A percentile compares a stretch with the other conserved stretches of the same genome.
These are phyloP conservation scores for Zoanthus solanderi DNA, from an alignment of 92 coral and sea anemone species.

Conservation along the genomic window DNA sequence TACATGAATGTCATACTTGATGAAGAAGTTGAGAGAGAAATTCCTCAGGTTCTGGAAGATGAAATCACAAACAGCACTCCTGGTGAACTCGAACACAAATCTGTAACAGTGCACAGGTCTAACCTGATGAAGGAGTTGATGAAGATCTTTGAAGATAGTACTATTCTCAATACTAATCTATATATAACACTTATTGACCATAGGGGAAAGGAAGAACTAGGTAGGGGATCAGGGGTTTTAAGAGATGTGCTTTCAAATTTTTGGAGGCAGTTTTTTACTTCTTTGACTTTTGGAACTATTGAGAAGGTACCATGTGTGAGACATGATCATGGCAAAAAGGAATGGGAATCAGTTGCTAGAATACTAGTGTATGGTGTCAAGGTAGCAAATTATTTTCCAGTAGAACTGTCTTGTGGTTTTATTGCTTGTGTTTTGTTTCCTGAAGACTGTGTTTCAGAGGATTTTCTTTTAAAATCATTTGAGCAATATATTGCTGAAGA, in stretches of 20 bases:
- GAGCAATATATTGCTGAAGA: slow-evolving; percentile 46
- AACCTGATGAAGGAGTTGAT: slow-evolving; percentile 44
- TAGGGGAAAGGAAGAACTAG: slow-evolving; percentile 49
- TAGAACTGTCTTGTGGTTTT: slow-evolving; percentile 47
- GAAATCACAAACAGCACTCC: slow-evolving; percentile 9
- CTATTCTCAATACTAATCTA: slow-evolving; percentile 33
- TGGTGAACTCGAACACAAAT: slow-evolving; percentile 19
- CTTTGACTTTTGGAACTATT: slow-evolving; percentile 43
- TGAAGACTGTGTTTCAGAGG: slow-evolving; percentile 48
- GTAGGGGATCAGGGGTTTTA: slow-evolving; percentile 48
- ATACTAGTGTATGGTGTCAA: slow-evolving; percentile 50
- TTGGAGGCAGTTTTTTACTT: slow-evolving; percentile 53
- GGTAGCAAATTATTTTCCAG: slow-evolving; percentile 38
- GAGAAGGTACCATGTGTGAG: slow-evolving; percentile 50
- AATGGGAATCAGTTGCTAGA: slow-evolving; percentile 55
- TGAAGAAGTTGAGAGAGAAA: slow-evolving; percentile 4
- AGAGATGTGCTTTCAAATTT: slow-evolving; percentile 44
- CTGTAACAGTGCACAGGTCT: slow-evolving; percentile 45
- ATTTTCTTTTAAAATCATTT: slow-evolving; percentile 43
- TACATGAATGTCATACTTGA: slow-evolving; percentile 12
- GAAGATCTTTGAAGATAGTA: slow-evolving; percentile 36
- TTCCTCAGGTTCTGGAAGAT: neutral
- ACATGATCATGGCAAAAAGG: slow-evolving; percentile 45
- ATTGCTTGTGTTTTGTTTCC: slow-evolving; percentile 43
- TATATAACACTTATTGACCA: slow-evolving; percentile 45